Evolutionary conservation across 1,140 invertebrate species (phyloP).

Genomic region (Wasmannia auropunctata): DNA sequence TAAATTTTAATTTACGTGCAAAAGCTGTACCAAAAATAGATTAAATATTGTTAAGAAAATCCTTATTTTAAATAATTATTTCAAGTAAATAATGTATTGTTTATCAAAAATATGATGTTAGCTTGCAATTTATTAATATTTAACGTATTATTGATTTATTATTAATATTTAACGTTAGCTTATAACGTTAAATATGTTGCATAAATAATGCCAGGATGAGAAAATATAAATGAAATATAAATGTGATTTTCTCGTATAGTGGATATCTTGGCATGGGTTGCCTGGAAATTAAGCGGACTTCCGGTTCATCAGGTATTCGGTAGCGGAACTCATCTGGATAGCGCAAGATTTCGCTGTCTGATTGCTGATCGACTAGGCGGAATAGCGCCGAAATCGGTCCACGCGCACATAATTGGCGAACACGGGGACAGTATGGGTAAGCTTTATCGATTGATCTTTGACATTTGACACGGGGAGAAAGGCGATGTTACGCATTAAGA

Average conservation of each 20-base stretch:
- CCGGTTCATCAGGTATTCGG: conserved; percentile 88
- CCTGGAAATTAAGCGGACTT: conserved; percentile 89
- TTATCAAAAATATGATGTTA: not conserved
- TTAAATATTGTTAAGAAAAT: not conserved
- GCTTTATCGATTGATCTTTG: conserved; percentile 52
- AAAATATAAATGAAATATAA: conserved; percentile 7
- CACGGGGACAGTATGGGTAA: conserved; percentile 88
- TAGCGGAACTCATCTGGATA: conserved; percentile 88
- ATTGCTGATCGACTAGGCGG: conserved; percentile 87
- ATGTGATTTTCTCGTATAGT: conserved; percentile 81
- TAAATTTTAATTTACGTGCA: not conserved
- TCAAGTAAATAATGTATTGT: not conserved
- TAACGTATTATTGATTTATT: no score
- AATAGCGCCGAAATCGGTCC: conserved; percentile 86
- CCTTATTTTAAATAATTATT: not conserved
- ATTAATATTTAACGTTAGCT: no score
- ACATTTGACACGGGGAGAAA: conserved; percentile 42
- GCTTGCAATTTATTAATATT: no score
- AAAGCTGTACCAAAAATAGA: not conserved
- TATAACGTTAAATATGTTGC: not conserved
- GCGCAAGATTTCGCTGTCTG: conserved; percentile 87
- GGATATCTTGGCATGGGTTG: conserved; percentile 88
- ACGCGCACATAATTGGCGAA: conserved; percentile 88
- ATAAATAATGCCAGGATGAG: not conserved
- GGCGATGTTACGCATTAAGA: conserved; percentile 35